A percentile compares a stretch with the other conserved stretches of the same genome.
Evolutionary conservation across 2,113 vertebrate genomes (phyloP).

Genomic region (Excalfactoria chinensis): DNA sequence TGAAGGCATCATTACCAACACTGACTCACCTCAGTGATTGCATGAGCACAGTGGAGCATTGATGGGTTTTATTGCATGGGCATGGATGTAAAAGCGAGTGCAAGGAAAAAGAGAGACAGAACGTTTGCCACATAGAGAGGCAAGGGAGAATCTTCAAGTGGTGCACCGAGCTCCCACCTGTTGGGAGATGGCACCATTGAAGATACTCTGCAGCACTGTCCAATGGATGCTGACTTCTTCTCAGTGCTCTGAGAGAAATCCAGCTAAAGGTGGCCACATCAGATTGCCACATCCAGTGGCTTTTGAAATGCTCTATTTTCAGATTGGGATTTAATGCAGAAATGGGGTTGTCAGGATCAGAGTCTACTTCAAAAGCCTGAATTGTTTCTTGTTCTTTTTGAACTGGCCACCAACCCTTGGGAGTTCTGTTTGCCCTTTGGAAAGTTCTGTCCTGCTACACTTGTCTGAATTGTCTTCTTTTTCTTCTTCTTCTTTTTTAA

Average conservation of each 20-base stretch:
- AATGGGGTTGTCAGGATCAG: background rate
- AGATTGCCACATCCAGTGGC: background rate
- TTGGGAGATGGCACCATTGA: background rate
- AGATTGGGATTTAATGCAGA: constrained; percentile 28
- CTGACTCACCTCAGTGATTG: background rate
- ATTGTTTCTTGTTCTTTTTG: background rate
- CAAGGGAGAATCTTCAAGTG: background rate
- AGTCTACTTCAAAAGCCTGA: background rate
- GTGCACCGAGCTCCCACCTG: background rate
- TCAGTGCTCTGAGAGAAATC: background rate
- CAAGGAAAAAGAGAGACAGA: background rate
- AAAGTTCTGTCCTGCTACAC: background rate
- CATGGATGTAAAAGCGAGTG: background rate
- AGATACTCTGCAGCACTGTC: background rate
- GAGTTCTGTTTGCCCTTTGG: background rate
- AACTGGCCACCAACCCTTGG: background rate
- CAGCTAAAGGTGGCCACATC: background rate
- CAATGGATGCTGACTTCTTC: background rate
- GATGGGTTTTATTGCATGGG: background rate
- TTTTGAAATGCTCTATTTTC: constrained; percentile 52
- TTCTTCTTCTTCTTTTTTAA: background rate
- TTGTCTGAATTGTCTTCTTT: background rate
- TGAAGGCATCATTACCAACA: background rate
- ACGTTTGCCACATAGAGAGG: background rate
- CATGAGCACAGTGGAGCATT: background rate